Evolutionary conservation across 2,888 invertebrate species (phyloP), one percentile per base, ranked within the genome.

Genomic region (Tetragnatha montana): DNA sequence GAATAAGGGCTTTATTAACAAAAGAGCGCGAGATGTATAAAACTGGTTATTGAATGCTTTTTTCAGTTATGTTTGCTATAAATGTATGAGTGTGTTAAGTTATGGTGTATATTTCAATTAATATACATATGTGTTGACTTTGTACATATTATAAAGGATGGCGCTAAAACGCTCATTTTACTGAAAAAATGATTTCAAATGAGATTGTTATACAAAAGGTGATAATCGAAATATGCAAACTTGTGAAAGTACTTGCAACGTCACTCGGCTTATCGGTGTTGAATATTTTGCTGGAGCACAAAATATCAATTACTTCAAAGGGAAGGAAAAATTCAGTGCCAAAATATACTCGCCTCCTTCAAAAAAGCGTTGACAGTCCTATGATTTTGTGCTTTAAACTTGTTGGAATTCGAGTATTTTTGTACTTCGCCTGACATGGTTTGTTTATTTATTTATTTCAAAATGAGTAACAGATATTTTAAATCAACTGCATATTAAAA

Each of bases 21-120:
- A 79, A 85, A 79, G 85, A 79, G 85, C 71, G 49, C 14, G 47
- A 76, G 60, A 49, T 83, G 76, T 75, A 83, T 19, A 83, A 82
- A 70, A 75, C 84, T 88, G 74, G 50, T 88, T 69, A 82, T 60
- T 84, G 88, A 84, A 82, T 84, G 88, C 88, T 88, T 88, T 35
- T 35, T 35, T 73, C 47, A 80, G 88, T 88, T 88, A 84, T 88
- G 88, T 88, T 88, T 88, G 78, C 84, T 88, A 88, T 88, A 84
- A 73, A 75, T 88, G 88, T 88, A 88, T 84, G 88, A 88, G 80
- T 88, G 88, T 88, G 88, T 88, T 88, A 69, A 84, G 84, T 84
- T 88, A 88, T 80, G 80, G 84, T 84, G 88, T 84, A 88, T 81
- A 88, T 83, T 51, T 69, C n/a, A 79, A 71, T 17, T 69, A 76